Base-by-base conservation (phyloP, 2,888 invertebrate genomes). In the Polyommatus iphigenia region DNA sequence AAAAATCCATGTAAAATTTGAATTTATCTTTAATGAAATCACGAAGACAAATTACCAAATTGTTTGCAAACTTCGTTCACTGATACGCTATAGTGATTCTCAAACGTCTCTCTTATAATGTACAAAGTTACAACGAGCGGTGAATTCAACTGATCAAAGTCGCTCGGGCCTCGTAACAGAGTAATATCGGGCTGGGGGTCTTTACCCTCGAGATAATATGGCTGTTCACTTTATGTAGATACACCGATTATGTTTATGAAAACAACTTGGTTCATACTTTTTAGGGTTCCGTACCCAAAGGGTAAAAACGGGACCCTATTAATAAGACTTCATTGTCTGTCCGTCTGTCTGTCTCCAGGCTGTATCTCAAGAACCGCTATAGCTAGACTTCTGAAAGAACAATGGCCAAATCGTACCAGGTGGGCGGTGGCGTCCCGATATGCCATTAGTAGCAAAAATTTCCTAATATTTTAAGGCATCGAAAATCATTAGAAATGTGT, bases 21-120 rank as follows among this genome's bases (percentile, higher is more conserved):
- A 46, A 46, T 46, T 46, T 46, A 46, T 46, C 46, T 59, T 59
- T 0, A 57, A n/a, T 57, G 4, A 8, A 1, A n/a, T 8, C 8
- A 20, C 59, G 59, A 59, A 59, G 59, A 59, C 59, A 59, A 59
- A 59, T 59, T 20, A 20, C 20, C 8, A 59, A 59, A 59, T 59
- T 59, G 15, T 59, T 59, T 18, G 13, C 29, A 5, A 67, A 67
- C 67, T 67, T 32, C 1, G 67, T 29, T 6, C 4, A 15, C 29
- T 67, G 29, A 67, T 67, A 67, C 24, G 67, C 67, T 67, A 67
- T 67, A 67, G 32, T 15, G 29, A 67, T 32, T 67, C 29, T 67
- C 29, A 32, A 67, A 29, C 15, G 29, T 15, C 67, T 67, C 67
- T 54, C 15, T 15, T 18, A 18, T 18, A 18, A 4, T 32, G 15